phyloP scores from a whole-genome alignment of 2,113 vertebrate species.

The Probosciger aterrimus region DNA sequence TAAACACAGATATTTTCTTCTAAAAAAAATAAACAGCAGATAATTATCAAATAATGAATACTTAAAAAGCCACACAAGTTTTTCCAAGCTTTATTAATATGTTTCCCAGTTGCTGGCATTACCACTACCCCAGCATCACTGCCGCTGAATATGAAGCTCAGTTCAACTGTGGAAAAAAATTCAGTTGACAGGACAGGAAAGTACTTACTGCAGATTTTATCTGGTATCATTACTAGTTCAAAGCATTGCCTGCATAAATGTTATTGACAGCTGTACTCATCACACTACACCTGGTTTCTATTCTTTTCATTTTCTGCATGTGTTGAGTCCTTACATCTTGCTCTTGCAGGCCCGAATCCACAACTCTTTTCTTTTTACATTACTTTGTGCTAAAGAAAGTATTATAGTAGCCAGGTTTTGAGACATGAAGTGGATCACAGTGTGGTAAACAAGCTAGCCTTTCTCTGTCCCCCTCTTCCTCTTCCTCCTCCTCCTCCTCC shows the following conservation, averaged over 20 bases:
- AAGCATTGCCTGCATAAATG: slow-evolving; percentile 40
- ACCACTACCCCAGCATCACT: neutral
- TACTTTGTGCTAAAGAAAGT: neutral
- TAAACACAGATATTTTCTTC: neutral
- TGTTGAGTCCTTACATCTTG: neutral
- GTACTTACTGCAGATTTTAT: slow-evolving; percentile 15
- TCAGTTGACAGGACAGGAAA: neutral
- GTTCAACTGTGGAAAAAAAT: neutral
- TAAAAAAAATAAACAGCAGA: neutral
- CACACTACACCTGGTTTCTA: neutral
- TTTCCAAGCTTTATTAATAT: neutral
- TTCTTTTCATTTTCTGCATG: neutral
- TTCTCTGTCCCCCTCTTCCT: slow-evolving; percentile 12
- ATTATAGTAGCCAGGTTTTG: neutral
- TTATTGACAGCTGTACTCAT: slow-evolving; percentile 29
- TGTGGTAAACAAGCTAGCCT: slow-evolving; percentile 38
- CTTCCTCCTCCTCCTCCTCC: slow-evolving; percentile 34
- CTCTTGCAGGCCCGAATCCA: neutral
- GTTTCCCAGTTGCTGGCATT: neutral
- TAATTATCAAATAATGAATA: neutral
- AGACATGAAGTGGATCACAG: slow-evolving; percentile 14
- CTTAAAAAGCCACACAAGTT: neutral
- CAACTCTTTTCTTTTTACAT: neutral
- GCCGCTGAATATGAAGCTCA: neutral
- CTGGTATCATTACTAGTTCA: slow-evolving; percentile 29